These are phyloP conservation scores for Dreissena rostriformis DNA, from an alignment of 1,140 invertebrate species.

Conservation along the genomic window DNA sequence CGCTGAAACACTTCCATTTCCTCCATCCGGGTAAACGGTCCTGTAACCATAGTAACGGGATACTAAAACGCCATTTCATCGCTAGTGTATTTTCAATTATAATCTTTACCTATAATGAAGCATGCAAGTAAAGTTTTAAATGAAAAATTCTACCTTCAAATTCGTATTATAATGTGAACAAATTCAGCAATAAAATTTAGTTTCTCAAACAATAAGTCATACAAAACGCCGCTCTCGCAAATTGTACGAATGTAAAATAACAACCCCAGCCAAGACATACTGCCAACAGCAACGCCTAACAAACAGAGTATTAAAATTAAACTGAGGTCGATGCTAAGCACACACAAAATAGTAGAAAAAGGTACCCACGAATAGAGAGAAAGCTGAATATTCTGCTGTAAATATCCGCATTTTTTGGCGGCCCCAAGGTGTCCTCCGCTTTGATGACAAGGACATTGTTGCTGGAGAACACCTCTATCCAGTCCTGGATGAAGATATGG, in stretches of 20 bases:
- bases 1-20: constrained; percentile 17
- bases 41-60: constrained; percentile 22
- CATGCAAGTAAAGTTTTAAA: no score
- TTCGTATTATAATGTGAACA: no score
- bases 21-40: constrained; percentile 39
- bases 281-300: no score
- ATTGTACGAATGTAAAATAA: no score
- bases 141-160: no score
- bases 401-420: background rate
- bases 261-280: no score
- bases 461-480: constrained; percentile 50
- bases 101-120: no score
- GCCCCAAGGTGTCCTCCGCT: constrained; percentile 89
- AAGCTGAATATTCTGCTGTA: constrained; percentile 38
- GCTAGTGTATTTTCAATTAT: no score
- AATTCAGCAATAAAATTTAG: no score
- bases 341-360: background rate
- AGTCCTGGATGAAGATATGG: constrained; percentile 54
- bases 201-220: no score
- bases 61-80: background rate
- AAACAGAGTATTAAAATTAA: background rate
- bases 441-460: constrained; percentile 84
- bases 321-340: background rate
- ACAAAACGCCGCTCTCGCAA: no score
- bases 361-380: constrained; percentile 32